Evolutionary conservation across 1,140 invertebrate species (phyloP).

Genomic region (Drosophila burlai): DNA sequence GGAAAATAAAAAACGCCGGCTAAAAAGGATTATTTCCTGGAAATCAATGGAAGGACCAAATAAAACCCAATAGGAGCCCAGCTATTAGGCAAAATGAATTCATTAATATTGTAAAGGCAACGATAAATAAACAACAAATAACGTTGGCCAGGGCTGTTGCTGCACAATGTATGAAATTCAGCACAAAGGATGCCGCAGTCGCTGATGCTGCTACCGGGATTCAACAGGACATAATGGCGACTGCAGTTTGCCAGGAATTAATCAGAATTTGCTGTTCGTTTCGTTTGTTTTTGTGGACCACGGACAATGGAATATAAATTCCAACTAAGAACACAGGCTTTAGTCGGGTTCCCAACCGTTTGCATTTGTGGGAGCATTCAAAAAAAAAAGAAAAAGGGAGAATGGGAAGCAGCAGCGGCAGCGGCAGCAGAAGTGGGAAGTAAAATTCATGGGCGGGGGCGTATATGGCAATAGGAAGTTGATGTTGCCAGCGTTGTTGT

Average conservation of each 20-base stretch:
- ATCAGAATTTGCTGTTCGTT: not conserved
- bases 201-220: not conserved
- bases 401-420: not conserved
- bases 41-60: not conserved
- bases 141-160: not conserved
- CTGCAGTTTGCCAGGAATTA: slow-evolving; percentile 10
- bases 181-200: not conserved
- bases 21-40: not conserved
- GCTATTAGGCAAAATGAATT: not conserved
- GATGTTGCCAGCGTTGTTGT: slow-evolving; percentile 21
- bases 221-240: slow-evolving; percentile 3
- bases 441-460: slow-evolving; percentile 9
- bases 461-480: slow-evolving; percentile 29
- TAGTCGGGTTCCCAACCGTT: slow-evolving; percentile 15
- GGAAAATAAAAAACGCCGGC: not conserved
- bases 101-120: not conserved
- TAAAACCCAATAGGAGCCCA: not conserved
- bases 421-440: not conserved
- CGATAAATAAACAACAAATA: not conserved
- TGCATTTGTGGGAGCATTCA: slow-evolving; percentile 13
- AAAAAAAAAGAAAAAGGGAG: slow-evolving; percentile 9
- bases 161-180: not conserved
- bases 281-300: not conserved
- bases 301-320: slow-evolving; percentile 16
- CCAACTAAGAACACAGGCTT: slow-evolving; percentile 12